Base-by-base conservation (phyloP, 1,140 invertebrate genomes). In the Geopemphigus sp. region DNA sequence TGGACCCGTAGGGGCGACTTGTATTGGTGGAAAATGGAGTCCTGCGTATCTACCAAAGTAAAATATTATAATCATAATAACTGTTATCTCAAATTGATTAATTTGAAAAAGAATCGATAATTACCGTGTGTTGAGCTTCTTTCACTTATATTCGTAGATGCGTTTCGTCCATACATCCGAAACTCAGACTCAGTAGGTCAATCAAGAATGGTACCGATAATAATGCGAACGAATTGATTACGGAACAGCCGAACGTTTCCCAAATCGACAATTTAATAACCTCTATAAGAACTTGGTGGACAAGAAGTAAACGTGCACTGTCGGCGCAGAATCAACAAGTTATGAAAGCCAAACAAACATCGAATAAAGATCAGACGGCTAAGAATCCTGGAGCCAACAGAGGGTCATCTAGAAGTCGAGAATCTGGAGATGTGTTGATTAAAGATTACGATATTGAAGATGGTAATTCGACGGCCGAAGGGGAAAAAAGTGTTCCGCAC, bases 1-100 rank as follows among this genome's bases (percentile, higher is more conserved):
- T 82, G 96, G 96, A 14, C 94, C 96, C 0, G 93, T 93, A 0
- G 96, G 96, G 6, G 96, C 96, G 0, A 97, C 95, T 0, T 98
- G 95, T 83, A 90, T 97, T 24, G 92, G 94, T 15, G 95, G 95
- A 1, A 88, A 90, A 61, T 97, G 95, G 95, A 94, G 92, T 81
- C 95, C 95, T 0, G 89, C 88, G 81, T 89, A 94, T 83, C 84
- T 93, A 29, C 92, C 92, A 8, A 91, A 89, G 90, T 92, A 86
- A 84, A 70, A 47, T 45, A 45, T 5, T 6, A 29, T 29, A 29
- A 53, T 70, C n/a, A 22, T 45, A 47, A 56, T 80, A 50, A 32
- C 29, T 29, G 2, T 45, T 45, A 45, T 54, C n/a, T 22, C 12
- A 53, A 12, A 12, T 10, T 64, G 5, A 17, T 32, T n/a, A n/a